Evolutionary conservation across 2,888 invertebrate species (phyloP).

Genomic region (Dynastes hyllus): DNA sequence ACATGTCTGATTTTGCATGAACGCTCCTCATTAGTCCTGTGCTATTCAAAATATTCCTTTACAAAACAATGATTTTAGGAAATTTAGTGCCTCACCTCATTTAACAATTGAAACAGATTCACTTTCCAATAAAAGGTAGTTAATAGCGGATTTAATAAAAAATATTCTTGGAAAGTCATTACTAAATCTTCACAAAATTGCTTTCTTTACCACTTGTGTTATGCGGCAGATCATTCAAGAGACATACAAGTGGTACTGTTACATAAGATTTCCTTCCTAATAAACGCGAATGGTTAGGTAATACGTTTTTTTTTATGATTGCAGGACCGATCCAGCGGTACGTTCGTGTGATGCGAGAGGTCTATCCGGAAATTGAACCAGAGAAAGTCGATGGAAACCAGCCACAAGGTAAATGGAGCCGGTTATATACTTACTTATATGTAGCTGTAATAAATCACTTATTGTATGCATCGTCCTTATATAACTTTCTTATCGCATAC

Average conservation of each 20-base stretch:
- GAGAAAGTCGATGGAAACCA: constrained; percentile 66
- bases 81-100: too few species aligned
- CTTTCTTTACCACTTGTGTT: not conserved
- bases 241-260: too few species aligned
- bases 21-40: too few species aligned
- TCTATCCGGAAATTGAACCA: constrained; percentile 69
- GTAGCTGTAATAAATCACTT: constrained; percentile 25
- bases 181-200: too few species aligned
- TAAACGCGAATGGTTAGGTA: not conserved
- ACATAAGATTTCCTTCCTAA: not conserved
- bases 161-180: too few species aligned
- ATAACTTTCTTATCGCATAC: constrained; percentile 4
- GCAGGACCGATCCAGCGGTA: constrained; percentile 65
- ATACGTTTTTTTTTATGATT: constrained; percentile 42
- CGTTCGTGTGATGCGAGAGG: constrained; percentile 66
- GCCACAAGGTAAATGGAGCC: constrained; percentile 63
- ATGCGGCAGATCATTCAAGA: not conserved
- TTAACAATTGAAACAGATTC: too few species aligned
- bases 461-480: constrained; percentile 20
- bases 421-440: not conserved
- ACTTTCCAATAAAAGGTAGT: too few species aligned
- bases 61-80: too few species aligned
- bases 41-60: too few species aligned
- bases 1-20: too few species aligned
- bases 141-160: too few species aligned